Percentiles rank a stretch among this genome's conserved stretches.
These are phyloP conservation scores for Aplochiton taeniatus DNA, from an alignment of 2,797 vertebrate genomes.

Conservation along the genomic window DNA sequence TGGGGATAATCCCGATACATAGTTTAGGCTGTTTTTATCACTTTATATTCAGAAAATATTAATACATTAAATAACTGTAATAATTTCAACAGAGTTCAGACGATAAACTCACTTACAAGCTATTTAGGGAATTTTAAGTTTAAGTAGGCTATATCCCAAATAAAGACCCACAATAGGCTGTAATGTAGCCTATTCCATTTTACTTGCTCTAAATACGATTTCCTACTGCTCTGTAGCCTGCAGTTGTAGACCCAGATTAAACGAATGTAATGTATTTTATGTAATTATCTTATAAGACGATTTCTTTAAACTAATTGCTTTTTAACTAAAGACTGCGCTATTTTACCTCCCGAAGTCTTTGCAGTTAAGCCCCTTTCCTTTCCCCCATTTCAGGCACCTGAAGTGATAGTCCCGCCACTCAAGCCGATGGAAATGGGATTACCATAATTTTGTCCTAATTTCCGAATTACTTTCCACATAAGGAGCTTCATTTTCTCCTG, in stretches of 20 bases:
- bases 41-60: neutral
- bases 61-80: neutral
- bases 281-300: conserved; percentile 66
- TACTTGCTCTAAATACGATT: conserved; percentile 35
- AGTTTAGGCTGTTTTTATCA: neutral
- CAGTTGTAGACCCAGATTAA: conserved; percentile 37
- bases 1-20: conserved; percentile 10
- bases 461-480: conserved; percentile 66
- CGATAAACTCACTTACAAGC: neutral
- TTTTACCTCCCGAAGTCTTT: conserved; percentile 26
- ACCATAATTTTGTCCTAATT: conserved; percentile 55
- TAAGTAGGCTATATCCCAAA: neutral
- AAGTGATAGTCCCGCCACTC: neutral
- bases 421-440: conserved; percentile 17
- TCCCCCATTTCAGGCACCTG: too few relatives aligned
- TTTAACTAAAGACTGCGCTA: conserved; percentile 52
- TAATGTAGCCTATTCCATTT: too few relatives aligned
- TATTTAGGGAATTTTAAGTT: neutral
- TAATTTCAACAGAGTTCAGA: neutral
- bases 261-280: conserved; percentile 45
- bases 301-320: conserved; percentile 59
- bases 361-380: too few relatives aligned
- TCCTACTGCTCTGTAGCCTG: conserved; percentile 27
- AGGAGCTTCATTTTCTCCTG: conserved; percentile 62
- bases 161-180: too few relatives aligned